A percentile compares a stretch with the other conserved stretches of the same genome.
Conservation (phyloP, 2,888 invertebrate species). For the Masnerella sp. region DNA sequence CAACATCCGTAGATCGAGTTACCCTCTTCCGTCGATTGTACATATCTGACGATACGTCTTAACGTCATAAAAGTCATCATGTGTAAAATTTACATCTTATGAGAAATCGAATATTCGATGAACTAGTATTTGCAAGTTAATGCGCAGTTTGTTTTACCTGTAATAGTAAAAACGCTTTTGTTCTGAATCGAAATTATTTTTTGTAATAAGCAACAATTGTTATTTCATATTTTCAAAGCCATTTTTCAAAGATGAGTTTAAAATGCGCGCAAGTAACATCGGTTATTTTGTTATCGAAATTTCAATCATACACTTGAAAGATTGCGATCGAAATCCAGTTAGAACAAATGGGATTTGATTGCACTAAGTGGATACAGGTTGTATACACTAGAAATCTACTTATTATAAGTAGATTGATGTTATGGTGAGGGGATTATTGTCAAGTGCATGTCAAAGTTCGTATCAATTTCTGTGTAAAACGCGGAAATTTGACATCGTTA, state of each 20-base stretch:
- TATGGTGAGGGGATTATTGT: slow-evolving; percentile 2
- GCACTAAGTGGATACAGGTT: slow-evolving; percentile 9
- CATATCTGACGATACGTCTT: slow-evolving; percentile 40
- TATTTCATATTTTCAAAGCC: no score
- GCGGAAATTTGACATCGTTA: no score
- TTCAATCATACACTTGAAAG: background rate
- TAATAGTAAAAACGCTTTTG: no score
- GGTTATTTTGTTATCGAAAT: no score
- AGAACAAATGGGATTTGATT: slow-evolving; percentile 16
- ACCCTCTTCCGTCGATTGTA: slow-evolving; percentile 60
- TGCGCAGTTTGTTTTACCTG: no score
- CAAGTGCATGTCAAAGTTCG: background rate
- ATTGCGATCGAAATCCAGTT: background rate
- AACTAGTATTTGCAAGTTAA: no score
- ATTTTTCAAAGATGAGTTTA: no score
- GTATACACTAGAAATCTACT: slow-evolving; percentile 10
- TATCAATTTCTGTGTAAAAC: background rate
- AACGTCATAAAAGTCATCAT: slow-evolving; percentile 37
- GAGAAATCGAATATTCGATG: slow-evolving; percentile 8
- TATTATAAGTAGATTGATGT: slow-evolving; percentile 21
- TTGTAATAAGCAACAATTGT: no score
- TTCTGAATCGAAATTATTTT: no score
- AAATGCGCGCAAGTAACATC: no score
- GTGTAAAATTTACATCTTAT: slow-evolving; percentile 16
- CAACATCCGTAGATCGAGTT: slow-evolving; percentile 65